Evolutionary conservation across 2,113 vertebrate genomes (phyloP).

Genomic region (Sinocyclocheilus grahami): DNA sequence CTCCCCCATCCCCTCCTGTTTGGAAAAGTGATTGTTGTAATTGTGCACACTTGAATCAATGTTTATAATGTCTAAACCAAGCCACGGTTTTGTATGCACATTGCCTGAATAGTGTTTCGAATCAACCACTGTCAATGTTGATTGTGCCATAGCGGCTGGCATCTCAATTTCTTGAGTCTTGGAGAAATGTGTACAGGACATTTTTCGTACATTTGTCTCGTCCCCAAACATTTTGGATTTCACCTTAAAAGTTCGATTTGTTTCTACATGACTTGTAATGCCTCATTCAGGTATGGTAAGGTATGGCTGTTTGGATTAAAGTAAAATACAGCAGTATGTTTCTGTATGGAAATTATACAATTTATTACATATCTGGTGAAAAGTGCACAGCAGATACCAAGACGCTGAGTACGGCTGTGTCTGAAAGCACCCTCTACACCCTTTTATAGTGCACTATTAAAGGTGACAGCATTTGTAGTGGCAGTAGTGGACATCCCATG

Average conservation of each 20-base stretch:
- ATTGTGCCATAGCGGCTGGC: constrained; percentile 54
- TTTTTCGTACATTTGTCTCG: constrained; percentile 61
- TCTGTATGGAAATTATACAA: constrained; percentile 20
- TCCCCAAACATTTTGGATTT: constrained; percentile 59
- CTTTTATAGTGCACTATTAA: not conserved
- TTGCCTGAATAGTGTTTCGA: constrained; percentile 62
- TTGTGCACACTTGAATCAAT: constrained; percentile 60
- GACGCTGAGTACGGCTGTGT: not conserved
- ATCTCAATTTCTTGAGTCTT: constrained; percentile 53
- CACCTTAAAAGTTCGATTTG: constrained; percentile 55
- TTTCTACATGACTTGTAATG: constrained; percentile 59
- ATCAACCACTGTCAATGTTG: constrained; percentile 58
- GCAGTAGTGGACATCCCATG: not conserved
- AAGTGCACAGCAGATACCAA: not conserved
- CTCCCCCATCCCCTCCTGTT: constrained; percentile 32
- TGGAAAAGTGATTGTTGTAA: constrained; percentile 61
- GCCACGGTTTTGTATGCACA: constrained; percentile 63
- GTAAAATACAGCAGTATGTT: constrained; percentile 53
- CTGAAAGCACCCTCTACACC: not conserved
- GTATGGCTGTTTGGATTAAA: constrained; percentile 62
- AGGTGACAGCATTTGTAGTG: not conserved
- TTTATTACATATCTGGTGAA: not conserved
- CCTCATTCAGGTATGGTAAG: constrained; percentile 60
- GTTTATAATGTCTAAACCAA: constrained; percentile 62
- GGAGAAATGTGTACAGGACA: constrained; percentile 61